Percentiles rank a stretch among this genome's conserved stretches.
Evolutionary conservation across 2,888 invertebrate genomes (phyloP).

Genomic region (Tuta absoluta): DNA sequence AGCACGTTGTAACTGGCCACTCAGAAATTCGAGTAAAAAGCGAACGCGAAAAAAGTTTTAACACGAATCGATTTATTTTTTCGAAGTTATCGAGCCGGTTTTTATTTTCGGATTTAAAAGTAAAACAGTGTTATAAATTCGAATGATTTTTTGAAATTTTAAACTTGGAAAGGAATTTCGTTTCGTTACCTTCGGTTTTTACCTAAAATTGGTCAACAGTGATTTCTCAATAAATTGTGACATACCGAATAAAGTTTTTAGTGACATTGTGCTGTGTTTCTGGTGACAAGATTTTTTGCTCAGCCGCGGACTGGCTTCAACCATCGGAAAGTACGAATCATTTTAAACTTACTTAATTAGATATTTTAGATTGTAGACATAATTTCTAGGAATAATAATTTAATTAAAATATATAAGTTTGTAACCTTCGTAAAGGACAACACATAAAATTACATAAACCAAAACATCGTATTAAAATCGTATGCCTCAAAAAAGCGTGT

Average conservation of each 20-base stretch:
- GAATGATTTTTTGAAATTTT: not conserved
- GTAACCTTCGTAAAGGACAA: too few relatives aligned
- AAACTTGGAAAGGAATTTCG: slow-evolving; percentile 3
- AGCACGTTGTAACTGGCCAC: slow-evolving; percentile 12
- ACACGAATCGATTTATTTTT: not conserved
- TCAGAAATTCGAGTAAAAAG: slow-evolving; percentile 2
- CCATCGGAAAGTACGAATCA: not conserved
- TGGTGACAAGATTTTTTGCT: not conserved
- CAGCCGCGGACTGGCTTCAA: slow-evolving; percentile 2
- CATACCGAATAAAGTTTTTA: slow-evolving; percentile 12
- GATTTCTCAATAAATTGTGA: slow-evolving; percentile 20
- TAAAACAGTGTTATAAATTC: not conserved
- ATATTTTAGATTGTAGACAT: too few relatives aligned
- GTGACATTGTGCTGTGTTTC: slow-evolving; percentile 5
- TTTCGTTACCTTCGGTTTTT: slow-evolving; percentile 8
- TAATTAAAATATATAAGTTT: too few relatives aligned
- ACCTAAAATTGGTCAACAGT: slow-evolving; percentile 14
- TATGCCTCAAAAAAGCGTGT: too few relatives aligned
- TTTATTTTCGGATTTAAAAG: not conserved
- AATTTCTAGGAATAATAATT: too few relatives aligned
- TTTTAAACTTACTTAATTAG: not conserved
- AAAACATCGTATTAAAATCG: too few relatives aligned
- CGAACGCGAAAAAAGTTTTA: slow-evolving; percentile 9
- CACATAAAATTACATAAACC: too few relatives aligned
- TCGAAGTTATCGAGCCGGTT: not conserved